Conservation (phyloP, 2,113 vertebrate species). For the Hippoglossus stenolepis region DNA sequence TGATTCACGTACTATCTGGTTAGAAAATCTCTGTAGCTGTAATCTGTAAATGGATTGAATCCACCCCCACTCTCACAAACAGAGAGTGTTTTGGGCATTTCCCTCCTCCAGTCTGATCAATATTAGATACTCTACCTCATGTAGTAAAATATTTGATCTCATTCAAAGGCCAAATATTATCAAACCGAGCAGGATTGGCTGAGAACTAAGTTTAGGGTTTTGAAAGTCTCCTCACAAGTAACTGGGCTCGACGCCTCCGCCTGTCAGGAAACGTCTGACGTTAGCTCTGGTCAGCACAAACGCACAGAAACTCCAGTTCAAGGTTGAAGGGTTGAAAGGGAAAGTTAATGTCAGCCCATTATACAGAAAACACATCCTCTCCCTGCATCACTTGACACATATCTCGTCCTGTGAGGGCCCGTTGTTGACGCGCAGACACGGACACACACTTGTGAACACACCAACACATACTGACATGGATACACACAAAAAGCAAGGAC, state of each 20-base stretch:
- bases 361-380: conserved; percentile 33
- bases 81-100: not conserved
- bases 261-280: conserved; percentile 5
- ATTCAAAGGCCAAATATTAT: not conserved
- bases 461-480: conserved; percentile 19
- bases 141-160: not conserved
- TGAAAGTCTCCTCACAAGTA: not conserved
- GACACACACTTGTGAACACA: conserved; percentile 15
- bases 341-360: conserved; percentile 54
- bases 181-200: not conserved
- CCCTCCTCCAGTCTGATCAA: not conserved
- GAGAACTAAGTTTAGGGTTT: not conserved
- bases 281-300: conserved; percentile 17
- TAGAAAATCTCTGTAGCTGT: no score
- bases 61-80: not conserved
- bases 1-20: not conserved
- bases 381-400: conserved; percentile 49
- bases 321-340: conserved; percentile 56
- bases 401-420: not conserved
- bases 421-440: conserved; percentile 28
- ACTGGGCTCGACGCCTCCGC: not conserved
- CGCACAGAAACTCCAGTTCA: conserved; percentile 38
- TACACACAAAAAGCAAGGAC: conserved; percentile 36
- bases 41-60: not conserved
- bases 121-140: not conserved